Base-by-base conservation (phyloP, 2,888 invertebrate species). In the Homarus gammarus region DNA sequence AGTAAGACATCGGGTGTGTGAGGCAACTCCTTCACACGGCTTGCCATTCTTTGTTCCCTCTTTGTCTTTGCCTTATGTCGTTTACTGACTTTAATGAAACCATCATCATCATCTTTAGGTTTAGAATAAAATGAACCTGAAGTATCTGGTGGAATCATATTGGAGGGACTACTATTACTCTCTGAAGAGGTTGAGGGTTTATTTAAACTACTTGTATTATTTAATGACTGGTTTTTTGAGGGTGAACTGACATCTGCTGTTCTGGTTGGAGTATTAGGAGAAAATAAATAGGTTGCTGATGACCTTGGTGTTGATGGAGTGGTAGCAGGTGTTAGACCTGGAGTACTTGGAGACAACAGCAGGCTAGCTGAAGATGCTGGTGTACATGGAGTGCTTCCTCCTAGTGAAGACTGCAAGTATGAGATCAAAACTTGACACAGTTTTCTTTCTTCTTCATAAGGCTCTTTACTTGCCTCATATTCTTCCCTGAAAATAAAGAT, bases 1-100 rank as follows among this genome's bases (percentile, higher is more conserved):
- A 51, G 5, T 33, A 88, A 40, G 44, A 90, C 90, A 75, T 90
- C 90, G 38, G 90, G 90, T 27, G 90, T 83, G 75, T 90, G 90
- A 31, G 90, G 82, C 56, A 90, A 70, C 2, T 87, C 87, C 36
- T 87, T 90, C 27, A 84, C 81, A 31, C 82, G 72, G 70, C 27
- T 79, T 49, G 87, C 84, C n/a, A 82, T n/a, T 31, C 68, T 87
- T 15, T 79, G 87, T 36, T 90, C 84, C 36, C 73, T 56, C 38
- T 88, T 87, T 12, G 73, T 73, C 61, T 79, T 87, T 27, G 90
- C 87, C 51, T 84, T 87, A 68, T 49, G 77, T 38, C 81, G 49
- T 40, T 90, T 90, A 36, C 68, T 87, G 8, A 89, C 61, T n/a
- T 31, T 79, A 22, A 27, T 61, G 27, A 81, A 81, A 5, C 72